Conservation (phyloP, 2,888 invertebrate genomes). For the Cylindroiulus punctatus region DNA sequence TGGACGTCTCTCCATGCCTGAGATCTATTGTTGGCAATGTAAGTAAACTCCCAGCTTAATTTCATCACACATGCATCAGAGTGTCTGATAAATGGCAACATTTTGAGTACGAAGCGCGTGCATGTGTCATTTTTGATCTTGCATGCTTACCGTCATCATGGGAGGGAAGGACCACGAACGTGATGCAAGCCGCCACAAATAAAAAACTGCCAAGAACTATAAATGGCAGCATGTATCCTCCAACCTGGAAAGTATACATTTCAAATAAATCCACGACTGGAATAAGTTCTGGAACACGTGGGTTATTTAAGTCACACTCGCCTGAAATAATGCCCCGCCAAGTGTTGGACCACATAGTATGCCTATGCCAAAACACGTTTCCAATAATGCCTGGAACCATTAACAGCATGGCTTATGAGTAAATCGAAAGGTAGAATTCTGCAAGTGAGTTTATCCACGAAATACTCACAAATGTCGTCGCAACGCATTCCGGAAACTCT, state of each 20-base stretch:
- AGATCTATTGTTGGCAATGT: neutral
- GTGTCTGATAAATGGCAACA: too few relatives aligned
- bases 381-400: conserved; percentile 75
- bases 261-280: neutral
- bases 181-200: conserved; percentile 80
- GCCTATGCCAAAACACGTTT: conserved; percentile 87
- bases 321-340: conserved; percentile 83
- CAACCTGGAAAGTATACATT: conserved; percentile 67
- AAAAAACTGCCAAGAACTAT: conserved; percentile 80
- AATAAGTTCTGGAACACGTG: neutral
- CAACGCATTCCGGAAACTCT: conserved; percentile 62
- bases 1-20: neutral
- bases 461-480: conserved; percentile 54
- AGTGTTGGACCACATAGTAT: conserved; percentile 90
- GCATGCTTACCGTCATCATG: conserved; percentile 28
- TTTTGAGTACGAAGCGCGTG: too few relatives aligned
- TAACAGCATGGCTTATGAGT: neutral
- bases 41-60: neutral
- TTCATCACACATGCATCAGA: too few relatives aligned
- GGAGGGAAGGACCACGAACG: conserved; percentile 75
- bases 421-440: too few relatives aligned
- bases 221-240: conserved; percentile 84
- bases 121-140: too few relatives aligned
- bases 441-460: neutral
- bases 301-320: conserved; percentile 60